These are phyloP conservation scores for Rhyacichthys aspro DNA, from an alignment of 2,797 vertebrate species.

Conservation along the genomic window DNA sequence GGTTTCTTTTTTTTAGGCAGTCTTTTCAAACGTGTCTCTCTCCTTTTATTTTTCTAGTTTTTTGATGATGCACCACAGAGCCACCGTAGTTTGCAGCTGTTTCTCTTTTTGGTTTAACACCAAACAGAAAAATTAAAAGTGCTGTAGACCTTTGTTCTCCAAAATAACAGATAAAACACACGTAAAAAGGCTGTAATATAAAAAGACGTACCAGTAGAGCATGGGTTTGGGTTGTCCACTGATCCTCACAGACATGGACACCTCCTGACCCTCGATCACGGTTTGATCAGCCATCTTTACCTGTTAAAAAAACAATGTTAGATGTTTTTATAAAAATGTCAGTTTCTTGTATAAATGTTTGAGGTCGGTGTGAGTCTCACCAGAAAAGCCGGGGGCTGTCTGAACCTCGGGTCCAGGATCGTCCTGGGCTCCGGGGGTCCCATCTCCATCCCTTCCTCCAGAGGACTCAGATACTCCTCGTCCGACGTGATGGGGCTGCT, in stretches of 20 bases:
- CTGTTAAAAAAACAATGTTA: slow-evolving; percentile 78
- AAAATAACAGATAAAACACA: no score
- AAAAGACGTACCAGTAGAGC: slow-evolving; percentile 90
- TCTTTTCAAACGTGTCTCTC: no score
- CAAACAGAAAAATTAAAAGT: no score
- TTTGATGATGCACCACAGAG: no score
- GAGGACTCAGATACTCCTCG: slow-evolving; percentile 95
- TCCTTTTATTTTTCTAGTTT: no score
- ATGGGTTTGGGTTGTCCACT: slow-evolving; percentile 95
- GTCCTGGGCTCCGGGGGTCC: slow-evolving; percentile 58
- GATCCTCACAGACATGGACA: slow-evolving; percentile 89
- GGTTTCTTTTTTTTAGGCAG: no score
- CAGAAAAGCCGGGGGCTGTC: slow-evolving; percentile 91
- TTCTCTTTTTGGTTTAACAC: no score
- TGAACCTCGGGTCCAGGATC: slow-evolving; percentile 83
- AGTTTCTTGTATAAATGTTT: slow-evolving; percentile 5
- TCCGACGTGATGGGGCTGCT: slow-evolving; percentile 96
- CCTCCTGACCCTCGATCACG: slow-evolving; percentile 92
- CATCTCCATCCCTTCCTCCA: slow-evolving; percentile 91
- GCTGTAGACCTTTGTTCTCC: no score
- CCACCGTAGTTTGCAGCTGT: no score
- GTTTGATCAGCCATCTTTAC: slow-evolving; percentile 87
- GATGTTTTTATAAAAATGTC: no score
- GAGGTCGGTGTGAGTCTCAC: slow-evolving; percentile 72
- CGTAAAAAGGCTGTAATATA: no score